Conservation (phyloP, 2,888 invertebrate species). For the Rhabditophanes sp. region DNA sequence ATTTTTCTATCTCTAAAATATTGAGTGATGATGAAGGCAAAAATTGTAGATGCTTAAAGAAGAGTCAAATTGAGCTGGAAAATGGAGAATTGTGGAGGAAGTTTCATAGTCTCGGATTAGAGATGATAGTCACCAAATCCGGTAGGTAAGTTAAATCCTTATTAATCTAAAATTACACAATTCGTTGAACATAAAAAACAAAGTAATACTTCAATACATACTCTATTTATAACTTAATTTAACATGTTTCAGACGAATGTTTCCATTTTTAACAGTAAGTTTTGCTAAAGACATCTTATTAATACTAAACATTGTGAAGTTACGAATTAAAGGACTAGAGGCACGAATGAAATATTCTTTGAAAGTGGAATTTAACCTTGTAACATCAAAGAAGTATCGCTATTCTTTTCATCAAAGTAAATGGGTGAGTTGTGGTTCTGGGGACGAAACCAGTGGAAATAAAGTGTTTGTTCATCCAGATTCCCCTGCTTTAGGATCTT, state of each 20-base stretch:
- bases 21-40: no score
- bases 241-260: slow-evolving; percentile 72
- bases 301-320: slow-evolving; percentile 57
- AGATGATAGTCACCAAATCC: slow-evolving; percentile 95
- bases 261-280: slow-evolving; percentile 87
- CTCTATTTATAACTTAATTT: slow-evolving; percentile 1
- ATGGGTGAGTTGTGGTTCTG: slow-evolving; percentile 93
- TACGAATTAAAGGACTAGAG: slow-evolving; percentile 59
- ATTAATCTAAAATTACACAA: no score
- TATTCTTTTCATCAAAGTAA: slow-evolving; percentile 96
- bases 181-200: neutral
- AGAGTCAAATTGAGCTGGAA: slow-evolving; percentile 72
- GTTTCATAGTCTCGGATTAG: slow-evolving; percentile 68
- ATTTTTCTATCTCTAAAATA: no score
- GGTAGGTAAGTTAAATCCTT: slow-evolving; percentile 86
- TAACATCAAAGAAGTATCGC: slow-evolving; percentile 83
- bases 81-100: slow-evolving; percentile 94
- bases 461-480: slow-evolving; percentile 85
- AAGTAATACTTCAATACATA: slow-evolving; percentile 5
- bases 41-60: no score
- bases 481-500: slow-evolving; percentile 81
- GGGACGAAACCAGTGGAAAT: slow-evolving; percentile 8
- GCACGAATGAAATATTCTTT: slow-evolving; percentile 22
- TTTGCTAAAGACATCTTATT: no score
- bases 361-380: slow-evolving; percentile 45